These are phyloP conservation scores for Caenorhabditis latens DNA, from an alignment of 1,140 invertebrate genomes.

Conservation along the genomic window DNA sequence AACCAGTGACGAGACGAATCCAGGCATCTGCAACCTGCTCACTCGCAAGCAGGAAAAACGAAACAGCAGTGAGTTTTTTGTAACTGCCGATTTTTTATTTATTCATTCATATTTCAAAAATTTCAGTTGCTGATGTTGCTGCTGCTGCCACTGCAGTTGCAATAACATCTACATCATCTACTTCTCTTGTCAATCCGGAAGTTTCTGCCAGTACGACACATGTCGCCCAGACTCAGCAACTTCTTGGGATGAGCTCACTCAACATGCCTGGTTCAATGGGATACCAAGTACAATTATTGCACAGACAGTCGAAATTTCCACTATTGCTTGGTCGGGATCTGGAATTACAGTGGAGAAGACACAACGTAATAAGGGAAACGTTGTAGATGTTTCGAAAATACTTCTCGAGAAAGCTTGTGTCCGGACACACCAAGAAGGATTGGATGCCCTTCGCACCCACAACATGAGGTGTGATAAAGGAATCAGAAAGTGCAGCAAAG, in stretches of 20 bases:
- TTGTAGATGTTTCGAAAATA: conserved; percentile 90
- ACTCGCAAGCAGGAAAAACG: conserved; percentile 23
- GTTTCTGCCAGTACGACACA: too few species aligned
- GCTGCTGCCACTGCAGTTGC: too few species aligned
- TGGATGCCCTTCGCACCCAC: conserved; percentile 80
- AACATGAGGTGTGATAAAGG: conserved; percentile 98
- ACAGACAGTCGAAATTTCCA: conserved; percentile 97
- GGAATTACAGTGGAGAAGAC: conserved; percentile 77
- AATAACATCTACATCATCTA: too few species aligned
- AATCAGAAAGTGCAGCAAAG: conserved; percentile 92
- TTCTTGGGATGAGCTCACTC: background rate
- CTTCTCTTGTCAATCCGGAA: too few species aligned
- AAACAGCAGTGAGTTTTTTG: conserved; percentile 20
- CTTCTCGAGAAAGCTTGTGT: conserved; percentile 94
- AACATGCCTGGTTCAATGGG: background rate
- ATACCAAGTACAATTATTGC: conserved; percentile 92
- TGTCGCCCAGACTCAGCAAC: too few species aligned
- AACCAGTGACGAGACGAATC: background rate
- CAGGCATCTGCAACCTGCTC: background rate
- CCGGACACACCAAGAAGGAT: conserved; percentile 87
- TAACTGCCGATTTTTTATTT: background rate
- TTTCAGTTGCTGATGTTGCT: conserved; percentile 20
- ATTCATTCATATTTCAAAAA: background rate
- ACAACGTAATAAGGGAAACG: conserved; percentile 82
- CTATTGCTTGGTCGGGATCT: conserved; percentile 96